phyloP scores from a whole-genome alignment of 1,140 invertebrate genomes.

The Teleopsis dalmanni region DNA sequence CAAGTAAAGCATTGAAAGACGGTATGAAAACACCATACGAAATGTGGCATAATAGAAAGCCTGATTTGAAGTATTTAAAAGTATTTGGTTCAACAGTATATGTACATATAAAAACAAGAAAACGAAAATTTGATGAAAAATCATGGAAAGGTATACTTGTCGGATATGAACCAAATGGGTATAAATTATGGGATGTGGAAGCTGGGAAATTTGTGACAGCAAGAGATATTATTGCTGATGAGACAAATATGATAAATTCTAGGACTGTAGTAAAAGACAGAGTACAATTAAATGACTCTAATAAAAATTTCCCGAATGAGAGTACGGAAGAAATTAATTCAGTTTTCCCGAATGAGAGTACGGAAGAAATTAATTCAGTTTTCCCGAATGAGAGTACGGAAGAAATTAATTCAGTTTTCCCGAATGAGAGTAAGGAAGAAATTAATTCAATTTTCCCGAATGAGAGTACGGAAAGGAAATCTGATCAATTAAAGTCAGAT shows the following conservation, averaged over 20 bases:
- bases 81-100: constrained; percentile 46
- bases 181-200: constrained; percentile 40
- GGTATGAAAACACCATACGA: constrained; percentile 44
- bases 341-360: constrained; percentile 4
- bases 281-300: constrained; percentile 9
- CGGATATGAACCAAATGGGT: constrained; percentile 44
- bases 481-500: constrained; percentile 8
- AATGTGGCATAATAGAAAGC: constrained; percentile 45
- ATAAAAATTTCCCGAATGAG: constrained; percentile 12
- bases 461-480: constrained; percentile 8
- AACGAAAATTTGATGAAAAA: constrained; percentile 43
- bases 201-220: constrained; percentile 31
- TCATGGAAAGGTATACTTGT: constrained; percentile 42
- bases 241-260: constrained; percentile 35
- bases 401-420: constrained; percentile 4
- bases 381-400: not conserved
- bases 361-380: constrained; percentile 8
- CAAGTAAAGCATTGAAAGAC: constrained; percentile 35
- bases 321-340: not conserved
- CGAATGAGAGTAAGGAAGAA: constrained; percentile 10
- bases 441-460: constrained; percentile 8
- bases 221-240: constrained; percentile 43
- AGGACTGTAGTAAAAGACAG: constrained; percentile 20
- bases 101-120: constrained; percentile 41
- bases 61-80: constrained; percentile 44